Conservation (phyloP, 2,888 invertebrate species). For the Galerucella nymphaeae region DNA sequence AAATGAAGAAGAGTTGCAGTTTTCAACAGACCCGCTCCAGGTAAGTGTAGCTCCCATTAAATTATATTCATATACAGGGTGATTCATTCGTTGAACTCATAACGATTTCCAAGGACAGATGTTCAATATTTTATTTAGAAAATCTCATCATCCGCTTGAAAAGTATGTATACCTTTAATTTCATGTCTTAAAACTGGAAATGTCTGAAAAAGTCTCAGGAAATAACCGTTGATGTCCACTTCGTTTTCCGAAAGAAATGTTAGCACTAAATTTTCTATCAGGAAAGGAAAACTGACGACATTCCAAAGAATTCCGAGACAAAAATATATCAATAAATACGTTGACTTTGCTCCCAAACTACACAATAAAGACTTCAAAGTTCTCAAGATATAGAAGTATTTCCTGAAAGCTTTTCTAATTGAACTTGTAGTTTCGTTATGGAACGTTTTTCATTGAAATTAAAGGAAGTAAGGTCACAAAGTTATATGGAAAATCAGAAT, state of each 20-base stretch:
- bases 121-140: no score
- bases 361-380: not conserved
- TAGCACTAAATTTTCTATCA: constrained; percentile 19
- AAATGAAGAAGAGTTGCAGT: constrained; percentile 68
- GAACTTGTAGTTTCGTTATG: not conserved
- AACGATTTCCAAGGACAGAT: no score
- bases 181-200: not conserved
- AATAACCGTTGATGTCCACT: not conserved
- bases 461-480: no score
- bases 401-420: not conserved
- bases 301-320: constrained; percentile 6
- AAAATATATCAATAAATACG: constrained; percentile 10
- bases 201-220: not conserved
- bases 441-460: no score
- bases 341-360: not conserved
- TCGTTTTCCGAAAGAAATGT: not conserved
- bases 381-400: not conserved
- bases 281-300: not conserved
- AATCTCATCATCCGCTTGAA: not conserved
- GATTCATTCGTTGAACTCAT: no score
- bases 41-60: constrained; percentile 47
- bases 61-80: no score
- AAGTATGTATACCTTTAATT: not conserved
- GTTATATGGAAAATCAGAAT: no score
- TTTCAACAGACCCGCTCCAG: constrained; percentile 63